Evolutionary conservation across 2,888 invertebrate genomes (phyloP).

Genomic region (Lasioglossum calceatum): DNA sequence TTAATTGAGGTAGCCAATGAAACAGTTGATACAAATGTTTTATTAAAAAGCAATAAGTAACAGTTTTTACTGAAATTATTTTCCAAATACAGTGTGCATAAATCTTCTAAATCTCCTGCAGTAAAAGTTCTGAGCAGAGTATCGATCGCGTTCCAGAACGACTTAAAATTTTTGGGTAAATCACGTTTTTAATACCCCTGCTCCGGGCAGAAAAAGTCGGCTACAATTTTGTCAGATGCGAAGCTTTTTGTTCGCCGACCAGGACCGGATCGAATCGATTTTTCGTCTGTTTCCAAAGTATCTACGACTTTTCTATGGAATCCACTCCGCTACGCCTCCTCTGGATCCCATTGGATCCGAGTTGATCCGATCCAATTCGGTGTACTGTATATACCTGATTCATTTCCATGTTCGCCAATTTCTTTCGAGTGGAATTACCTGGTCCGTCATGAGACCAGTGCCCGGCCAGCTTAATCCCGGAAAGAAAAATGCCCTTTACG

Average conservation of each 20-base stretch:
- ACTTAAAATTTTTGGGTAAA: not conserved
- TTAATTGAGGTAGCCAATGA: not conserved
- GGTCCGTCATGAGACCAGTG: conserved; percentile 30
- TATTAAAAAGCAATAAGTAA: not conserved
- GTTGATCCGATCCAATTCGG: conserved; percentile 55
- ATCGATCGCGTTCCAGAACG: not conserved
- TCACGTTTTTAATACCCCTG: conserved; percentile 1
- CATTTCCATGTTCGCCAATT: conserved; percentile 59
- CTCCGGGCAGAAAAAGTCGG: not conserved
- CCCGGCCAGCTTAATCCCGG: conserved; percentile 47
- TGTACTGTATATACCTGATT: conserved; percentile 34
- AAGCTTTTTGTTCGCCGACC: not conserved
- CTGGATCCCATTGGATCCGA: conserved; percentile 29
- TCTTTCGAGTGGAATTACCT: conserved; percentile 46
- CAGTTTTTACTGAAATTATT: not conserved
- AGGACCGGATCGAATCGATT: conserved; percentile 24
- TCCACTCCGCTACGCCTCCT: not conserved
- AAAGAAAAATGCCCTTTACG: conserved; percentile 52
- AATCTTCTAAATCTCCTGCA: not conserved
- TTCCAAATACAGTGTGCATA: not conserved
- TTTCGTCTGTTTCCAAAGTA: conserved; percentile 37
- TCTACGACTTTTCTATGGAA: conserved; percentile 37
- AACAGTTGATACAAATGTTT: not conserved
- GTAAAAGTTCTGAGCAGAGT: not conserved
- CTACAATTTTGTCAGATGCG: conserved; percentile 3